Base-by-base conservation (phyloP, 2,797 vertebrate species). In the Lates japonicus region DNA sequence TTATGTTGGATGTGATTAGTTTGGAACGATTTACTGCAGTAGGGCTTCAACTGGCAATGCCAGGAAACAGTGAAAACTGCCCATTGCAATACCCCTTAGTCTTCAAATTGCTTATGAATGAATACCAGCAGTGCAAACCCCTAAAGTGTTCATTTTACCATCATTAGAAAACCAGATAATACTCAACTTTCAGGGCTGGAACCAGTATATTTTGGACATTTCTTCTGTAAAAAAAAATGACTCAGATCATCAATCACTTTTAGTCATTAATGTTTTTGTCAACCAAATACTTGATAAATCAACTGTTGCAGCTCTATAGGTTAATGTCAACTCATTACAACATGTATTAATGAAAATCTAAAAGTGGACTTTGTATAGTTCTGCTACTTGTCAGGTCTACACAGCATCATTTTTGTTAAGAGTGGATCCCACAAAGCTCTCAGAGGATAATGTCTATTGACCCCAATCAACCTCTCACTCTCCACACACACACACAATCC, bases 361-460 rank as follows among this genome's bases (percentile, higher is more conserved):
- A 37, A 66, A 74, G 29, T 12, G 14, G 8, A 49, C 22, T 7
- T 13, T n/a, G 5, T 5, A 5, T 13, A 55, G 37, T 46, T 86
- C 14, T 42, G 46, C 49, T 71, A 9, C 35, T 74, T 25, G 2
- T 75, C 37, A 67, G 20, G 29, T 70, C 39, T 42, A 52, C 58
- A 22, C 44, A 22, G 7, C 67, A 66, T 46, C 37, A 22, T 79
- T 72, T 60, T 74, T 58, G 33, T 33, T 76, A 49, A 62, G 72
- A 85, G 81, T 46, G 73, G 55, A 86, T 80, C 61, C 84, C 60
- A 41, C 37, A 86, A 72, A 84, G 71, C 81, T 85, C 75, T 88
- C 67, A 63, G 46, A 80, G 61, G 82, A 54, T 89, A 90, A 90
- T 81, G 41, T 81, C 85, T 84, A 44, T 87, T 92, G 88, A 93